Evolutionary conservation across 2,797 vertebrate species (phyloP), one percentile per base, ranked within the genome.

Genomic region (Microctenopoma lineatum): DNA sequence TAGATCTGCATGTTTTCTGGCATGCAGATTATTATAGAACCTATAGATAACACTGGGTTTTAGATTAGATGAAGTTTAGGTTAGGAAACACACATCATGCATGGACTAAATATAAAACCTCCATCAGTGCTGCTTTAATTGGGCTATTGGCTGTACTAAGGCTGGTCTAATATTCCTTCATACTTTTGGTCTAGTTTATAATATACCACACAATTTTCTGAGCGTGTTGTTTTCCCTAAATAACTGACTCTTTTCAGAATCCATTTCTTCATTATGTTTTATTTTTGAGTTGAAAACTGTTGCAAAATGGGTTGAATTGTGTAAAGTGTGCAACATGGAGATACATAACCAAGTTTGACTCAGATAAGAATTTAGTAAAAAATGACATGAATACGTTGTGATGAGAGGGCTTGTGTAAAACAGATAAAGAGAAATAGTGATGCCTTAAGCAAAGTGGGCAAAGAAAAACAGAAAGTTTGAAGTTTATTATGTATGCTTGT

Each of bases 401-500:
- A 38, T 50, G 26, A 60, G 13, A 16, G 38, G 36, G 6, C 13
- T 25, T 56, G 5, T 58, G n/a, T 48, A 45, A 57, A 12, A 50
- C 21, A n/a, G 39, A 63, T 27, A 57, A 27, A 53, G 60, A 63
- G 25, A 63, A 36, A 59, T 5, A 29, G n/a, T 11, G 21, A 68
- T 44, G 29, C 41, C 60, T 10, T 39, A 10, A 29, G 42, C 39
- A 7, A 73, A 60, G 60, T 50, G 39, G 45, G 26, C 53, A 76
- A 46, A 73, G 51, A 64, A 36, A 78, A 75, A 74, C 34, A 68
- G 42, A 59, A 66, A 80, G 70, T 54, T 79, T 74, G 74, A 80
- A 73, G 75, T 84, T 70, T 73, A 79, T 77, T 81, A 71, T 77
- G 57, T 77, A 66, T 44, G 56, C 38, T 55, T 66, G 59, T 59